A percentile compares a stretch with the other conserved stretches of the same genome.
Conservation (phyloP, 2,797 vertebrate species). For the Enteromius viviparus region DNA sequence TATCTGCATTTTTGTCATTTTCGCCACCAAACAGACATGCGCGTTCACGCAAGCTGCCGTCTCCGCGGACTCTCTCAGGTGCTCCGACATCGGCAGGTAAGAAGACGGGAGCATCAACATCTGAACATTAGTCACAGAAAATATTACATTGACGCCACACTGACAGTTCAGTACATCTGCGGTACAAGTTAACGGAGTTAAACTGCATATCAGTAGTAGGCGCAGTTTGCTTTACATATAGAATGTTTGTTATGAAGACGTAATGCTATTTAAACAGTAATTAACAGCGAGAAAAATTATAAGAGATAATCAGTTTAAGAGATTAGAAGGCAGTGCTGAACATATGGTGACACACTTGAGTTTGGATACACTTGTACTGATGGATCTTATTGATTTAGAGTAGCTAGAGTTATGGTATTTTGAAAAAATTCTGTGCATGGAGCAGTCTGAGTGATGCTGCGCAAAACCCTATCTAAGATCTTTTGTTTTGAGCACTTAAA, state of each 20-base stretch:
- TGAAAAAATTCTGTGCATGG: too few relatives aligned
- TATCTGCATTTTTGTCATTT: constrained; percentile 58
- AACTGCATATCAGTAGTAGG: not conserved
- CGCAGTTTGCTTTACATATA: not conserved
- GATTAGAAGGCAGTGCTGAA: constrained; percentile 63
- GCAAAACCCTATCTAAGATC: not conserved
- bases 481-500: not conserved
- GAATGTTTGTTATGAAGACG: not conserved
- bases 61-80: constrained; percentile 72
- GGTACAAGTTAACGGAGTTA: not conserved
- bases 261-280: not conserved
- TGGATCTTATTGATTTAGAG: not conserved
- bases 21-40: constrained; percentile 28
- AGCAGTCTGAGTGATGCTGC: too few relatives aligned
- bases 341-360: constrained; percentile 11
- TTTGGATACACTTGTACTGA: not conserved
- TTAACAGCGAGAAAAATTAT: not conserved
- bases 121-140: not conserved
- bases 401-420: not conserved
- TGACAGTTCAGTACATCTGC: not conserved
- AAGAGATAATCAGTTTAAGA: constrained; percentile 72
- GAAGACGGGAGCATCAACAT: constrained; percentile 8
- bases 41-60: constrained; percentile 70
- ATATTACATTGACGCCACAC: not conserved
- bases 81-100: constrained; percentile 77